These are phyloP conservation scores for Anastrepha ludens DNA, from an alignment of 1,140 invertebrate genomes.

Conservation along the genomic window DNA sequence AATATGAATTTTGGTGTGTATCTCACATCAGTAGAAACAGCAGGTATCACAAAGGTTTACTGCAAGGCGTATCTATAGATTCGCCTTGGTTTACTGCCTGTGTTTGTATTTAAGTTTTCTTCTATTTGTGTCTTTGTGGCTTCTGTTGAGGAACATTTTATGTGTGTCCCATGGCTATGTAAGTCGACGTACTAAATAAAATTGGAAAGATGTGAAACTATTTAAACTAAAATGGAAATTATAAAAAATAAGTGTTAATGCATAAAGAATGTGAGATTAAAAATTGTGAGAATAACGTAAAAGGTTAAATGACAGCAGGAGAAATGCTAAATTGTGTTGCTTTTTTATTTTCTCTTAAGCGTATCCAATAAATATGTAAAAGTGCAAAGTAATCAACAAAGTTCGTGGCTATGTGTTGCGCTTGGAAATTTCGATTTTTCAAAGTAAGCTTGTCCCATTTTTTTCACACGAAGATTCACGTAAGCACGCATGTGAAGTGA, in stretches of 20 bases:
- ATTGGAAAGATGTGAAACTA: background rate
- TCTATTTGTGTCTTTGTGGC: background rate
- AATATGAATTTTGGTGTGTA: conserved; percentile 32
- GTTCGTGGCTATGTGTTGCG: background rate
- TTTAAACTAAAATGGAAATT: background rate
- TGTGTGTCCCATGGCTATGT: background rate
- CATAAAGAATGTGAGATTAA: background rate
- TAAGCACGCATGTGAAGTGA: background rate
- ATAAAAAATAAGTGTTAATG: background rate
- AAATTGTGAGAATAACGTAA: background rate
- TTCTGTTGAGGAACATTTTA: background rate
- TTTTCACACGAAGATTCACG: conserved; percentile 34
- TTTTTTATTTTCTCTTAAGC: background rate
- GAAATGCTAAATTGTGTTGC: background rate
- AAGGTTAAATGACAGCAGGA: background rate
- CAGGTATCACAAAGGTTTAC: background rate
- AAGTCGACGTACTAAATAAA: background rate
- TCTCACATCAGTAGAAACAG: background rate
- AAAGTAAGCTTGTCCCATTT: conserved; percentile 17
- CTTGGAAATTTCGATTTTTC: conserved; percentile 46
- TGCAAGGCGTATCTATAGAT: no score
- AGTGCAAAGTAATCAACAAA: conserved; percentile 27
- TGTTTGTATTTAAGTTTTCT: conserved; percentile 10
- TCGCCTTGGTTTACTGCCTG: background rate
- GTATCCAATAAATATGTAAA: conserved; percentile 24